phyloP scores from a whole-genome alignment of 2,797 vertebrate species.

The Danio kyathit region DNA sequence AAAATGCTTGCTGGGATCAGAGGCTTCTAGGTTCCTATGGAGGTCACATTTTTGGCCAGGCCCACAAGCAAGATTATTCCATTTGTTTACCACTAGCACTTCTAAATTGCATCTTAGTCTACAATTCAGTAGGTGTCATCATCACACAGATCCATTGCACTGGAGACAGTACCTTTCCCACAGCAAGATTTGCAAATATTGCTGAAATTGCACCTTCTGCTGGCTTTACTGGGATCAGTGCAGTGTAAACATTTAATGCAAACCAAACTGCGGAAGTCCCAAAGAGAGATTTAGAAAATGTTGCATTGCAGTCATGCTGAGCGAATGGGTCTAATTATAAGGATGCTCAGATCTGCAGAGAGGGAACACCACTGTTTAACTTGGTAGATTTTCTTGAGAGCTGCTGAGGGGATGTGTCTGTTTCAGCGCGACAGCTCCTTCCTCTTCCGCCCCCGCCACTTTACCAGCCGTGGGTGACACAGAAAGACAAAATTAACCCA shows the following conservation, averaged over 20 bases:
- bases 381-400: slow-evolving; percentile 34
- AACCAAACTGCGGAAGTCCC: neutral
- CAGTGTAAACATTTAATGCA: neutral
- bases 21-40: too few relatives aligned
- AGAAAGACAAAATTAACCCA: slow-evolving; percentile 50
- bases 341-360: slow-evolving; percentile 9
- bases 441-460: slow-evolving; percentile 42
- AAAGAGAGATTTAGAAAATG: neutral
- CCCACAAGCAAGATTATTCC: too few relatives aligned
- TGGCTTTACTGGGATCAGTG: neutral
- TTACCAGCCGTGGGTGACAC: slow-evolving; percentile 46
- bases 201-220: neutral
- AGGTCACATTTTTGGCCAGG: too few relatives aligned
- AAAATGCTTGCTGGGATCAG: too few relatives aligned
- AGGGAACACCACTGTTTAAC: slow-evolving; percentile 13
- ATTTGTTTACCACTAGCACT: too few relatives aligned
- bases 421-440: slow-evolving; percentile 41
- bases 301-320: neutral
- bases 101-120: too few relatives aligned
- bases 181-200: too few relatives aligned
- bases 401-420: slow-evolving; percentile 39
- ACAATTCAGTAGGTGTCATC: too few relatives aligned
- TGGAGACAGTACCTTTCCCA: too few relatives aligned
- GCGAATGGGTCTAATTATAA: slow-evolving; percentile 31
- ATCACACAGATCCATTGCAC: too few relatives aligned